Base-by-base conservation (phyloP, 2,113 vertebrate species). In the Myxocyprinus asiaticus region DNA sequence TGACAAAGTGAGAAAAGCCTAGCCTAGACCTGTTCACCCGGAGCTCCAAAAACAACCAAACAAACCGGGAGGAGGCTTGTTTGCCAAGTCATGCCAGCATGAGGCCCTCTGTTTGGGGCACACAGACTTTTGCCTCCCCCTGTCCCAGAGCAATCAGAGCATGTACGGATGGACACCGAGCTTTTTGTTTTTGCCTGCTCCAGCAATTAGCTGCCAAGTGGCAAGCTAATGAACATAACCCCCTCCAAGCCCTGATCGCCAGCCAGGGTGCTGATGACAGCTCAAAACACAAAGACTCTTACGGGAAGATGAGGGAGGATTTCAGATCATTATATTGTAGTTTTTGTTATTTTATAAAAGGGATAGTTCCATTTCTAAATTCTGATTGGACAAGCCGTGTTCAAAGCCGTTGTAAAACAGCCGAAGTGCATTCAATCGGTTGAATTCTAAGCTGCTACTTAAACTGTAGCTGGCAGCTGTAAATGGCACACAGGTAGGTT, bases 201-300 rank as follows among this genome's bases (percentile, higher is more conserved):
- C 85, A 87, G 87, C 90, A 91, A 91, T 92, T 91, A 90, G 88
- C 88, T 89, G 88, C 90, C 85, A 88, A 91, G 89, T 91, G 89
- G 88, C 90, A 91, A 90, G 88, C 88, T 92, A 91, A 93, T 93
- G 91, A 91, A 78, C 81, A 90, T 86, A 88, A 86, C 84, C 84
- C 85, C 76, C 76, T 87, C 33, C 14, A 43, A 59, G 22, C 48
- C 66, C 48, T 64, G 22, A 48, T 44, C 56, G 22, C 22, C 4
- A 43, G 55, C 59, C 59, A 76, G 77, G 17, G 12, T 0, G 7
- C 33, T 73, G 69, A 64, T 15, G 51, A 51, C 33, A n/a, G 67
- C 50, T 9, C 9, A 17, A 66, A 51, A 67, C 15, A 64, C 9
- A 67, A 33, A 53, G 9, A 17, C 70, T 59, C 50, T 74, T 74